A percentile compares a stretch with the other conserved stretches of the same genome.
Conservation (phyloP, 2,888 invertebrate species). For the Thymelicus sylvestris region DNA sequence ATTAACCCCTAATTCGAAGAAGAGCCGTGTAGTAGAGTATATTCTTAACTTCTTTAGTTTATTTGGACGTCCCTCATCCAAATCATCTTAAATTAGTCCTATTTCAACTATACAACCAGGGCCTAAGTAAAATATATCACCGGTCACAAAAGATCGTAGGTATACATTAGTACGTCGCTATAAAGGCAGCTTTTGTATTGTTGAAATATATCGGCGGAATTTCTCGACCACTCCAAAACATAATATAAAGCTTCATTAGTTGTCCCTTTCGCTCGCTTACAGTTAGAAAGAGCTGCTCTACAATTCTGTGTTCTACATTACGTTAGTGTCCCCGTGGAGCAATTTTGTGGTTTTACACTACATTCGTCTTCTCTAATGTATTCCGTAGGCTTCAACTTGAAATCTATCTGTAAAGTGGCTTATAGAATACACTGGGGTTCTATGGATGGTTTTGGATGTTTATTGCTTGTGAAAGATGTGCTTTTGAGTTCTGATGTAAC, state of each 20-base stretch:
- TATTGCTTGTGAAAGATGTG: not conserved
- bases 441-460: slow-evolving; percentile 4
- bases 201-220: slow-evolving; percentile 35
- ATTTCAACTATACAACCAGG: not conserved
- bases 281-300: slow-evolving; percentile 9
- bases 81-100: too few relatives aligned
- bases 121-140: slow-evolving; percentile 29
- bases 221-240: slow-evolving; percentile 36
- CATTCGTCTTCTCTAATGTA: slow-evolving; percentile 36
- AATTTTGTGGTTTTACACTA: slow-evolving; percentile 37
- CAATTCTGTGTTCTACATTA: slow-evolving; percentile 28
- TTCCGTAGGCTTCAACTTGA: slow-evolving; percentile 30
- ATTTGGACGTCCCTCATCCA: too few relatives aligned
- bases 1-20: too few relatives aligned
- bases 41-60: too few relatives aligned
- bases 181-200: slow-evolving; percentile 36
- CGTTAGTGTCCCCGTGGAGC: slow-evolving; percentile 31
- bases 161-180: slow-evolving; percentile 34
- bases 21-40: too few relatives aligned
- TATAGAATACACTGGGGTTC: slow-evolving; percentile 16
- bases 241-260: slow-evolving; percentile 29
- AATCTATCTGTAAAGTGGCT: slow-evolving; percentile 33
- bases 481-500: slow-evolving; percentile 1
- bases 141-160: slow-evolving; percentile 34
- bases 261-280: slow-evolving; percentile 4